Conservation (phyloP, 2,888 invertebrate genomes). For the Agonum fuliginosum region DNA sequence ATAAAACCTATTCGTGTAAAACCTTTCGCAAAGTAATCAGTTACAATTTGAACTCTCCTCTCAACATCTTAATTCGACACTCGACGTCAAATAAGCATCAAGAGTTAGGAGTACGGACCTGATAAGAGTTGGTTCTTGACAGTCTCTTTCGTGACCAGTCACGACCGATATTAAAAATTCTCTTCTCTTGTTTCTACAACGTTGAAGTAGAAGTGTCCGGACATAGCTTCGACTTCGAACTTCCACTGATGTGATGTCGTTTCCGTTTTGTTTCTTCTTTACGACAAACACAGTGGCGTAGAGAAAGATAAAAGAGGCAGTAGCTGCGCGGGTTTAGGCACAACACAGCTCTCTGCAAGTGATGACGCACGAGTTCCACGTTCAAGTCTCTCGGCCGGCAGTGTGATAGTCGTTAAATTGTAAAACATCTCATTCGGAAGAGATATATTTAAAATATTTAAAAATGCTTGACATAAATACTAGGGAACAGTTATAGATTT, state of each 20-base stretch:
- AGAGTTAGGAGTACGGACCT: not conserved
- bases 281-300: too few relatives aligned
- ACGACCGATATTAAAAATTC: constrained; percentile 43
- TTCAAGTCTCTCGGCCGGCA: too few relatives aligned
- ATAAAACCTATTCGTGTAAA: not conserved
- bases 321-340: too few relatives aligned
- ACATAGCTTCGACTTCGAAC: constrained; percentile 2
- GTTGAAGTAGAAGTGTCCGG: constrained; percentile 9
- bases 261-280: too few relatives aligned
- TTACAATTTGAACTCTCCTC: not conserved
- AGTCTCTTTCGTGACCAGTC: constrained; percentile 32
- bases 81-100: constrained; percentile 3
- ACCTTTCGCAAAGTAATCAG: not conserved
- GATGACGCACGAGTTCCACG: too few relatives aligned
- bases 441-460: too few relatives aligned
- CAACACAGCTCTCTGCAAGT: too few relatives aligned
- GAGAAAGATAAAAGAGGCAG: too few relatives aligned
- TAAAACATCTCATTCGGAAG: too few relatives aligned
- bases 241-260: not conserved
- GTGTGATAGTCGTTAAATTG: too few relatives aligned
- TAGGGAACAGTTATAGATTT: too few relatives aligned
- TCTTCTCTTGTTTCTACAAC: not conserved
- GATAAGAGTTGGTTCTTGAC: constrained; percentile 11
- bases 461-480: too few relatives aligned
- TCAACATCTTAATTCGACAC: constrained; percentile 5